Evolutionary conservation across 1,140 invertebrate genomes (phyloP).

Genomic region (Lepidurus packardi): DNA sequence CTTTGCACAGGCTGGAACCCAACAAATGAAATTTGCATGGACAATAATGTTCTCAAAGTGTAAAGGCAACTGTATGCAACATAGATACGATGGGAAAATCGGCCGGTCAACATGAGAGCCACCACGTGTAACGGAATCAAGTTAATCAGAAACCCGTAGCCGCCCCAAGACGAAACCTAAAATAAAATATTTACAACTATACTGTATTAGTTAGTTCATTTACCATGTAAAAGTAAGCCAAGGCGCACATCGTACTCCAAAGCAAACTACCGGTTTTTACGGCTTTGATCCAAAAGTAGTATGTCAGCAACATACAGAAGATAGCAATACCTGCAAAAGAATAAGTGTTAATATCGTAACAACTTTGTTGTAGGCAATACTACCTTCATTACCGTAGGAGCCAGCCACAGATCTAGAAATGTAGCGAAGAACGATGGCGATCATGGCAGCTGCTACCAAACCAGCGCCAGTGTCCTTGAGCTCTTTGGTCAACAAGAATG

Average conservation of each 20-base stretch:
- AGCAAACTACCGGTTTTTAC: slow-evolving; percentile 92
- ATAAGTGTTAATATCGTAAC: not conserved
- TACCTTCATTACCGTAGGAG: slow-evolving; percentile 95
- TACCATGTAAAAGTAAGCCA: slow-evolving; percentile 98
- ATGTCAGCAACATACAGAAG: slow-evolving; percentile 96
- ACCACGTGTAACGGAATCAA: slow-evolving; percentile 93
- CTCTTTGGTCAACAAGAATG: slow-evolving; percentile 92
- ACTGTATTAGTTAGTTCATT: slow-evolving; percentile 38
- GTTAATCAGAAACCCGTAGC: slow-evolving; percentile 97
- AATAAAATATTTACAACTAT: slow-evolving; percentile 38
- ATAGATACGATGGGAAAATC: slow-evolving; percentile 91
- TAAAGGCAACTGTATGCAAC: slow-evolving; percentile 91
- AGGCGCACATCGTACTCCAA: slow-evolving; percentile 79
- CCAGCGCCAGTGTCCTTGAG: slow-evolving; percentile 89
- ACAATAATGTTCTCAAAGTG: slow-evolving; percentile 87
- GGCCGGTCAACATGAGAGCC: slow-evolving; percentile 84
- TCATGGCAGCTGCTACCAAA: slow-evolving; percentile 87
- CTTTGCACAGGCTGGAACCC: slow-evolving; percentile 97
- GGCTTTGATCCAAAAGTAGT: slow-evolving; percentile 96
- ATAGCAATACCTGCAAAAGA: slow-evolving; percentile 70
- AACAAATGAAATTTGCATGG: slow-evolving; percentile 98
- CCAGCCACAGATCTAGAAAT: slow-evolving; percentile 95
- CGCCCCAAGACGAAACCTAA: slow-evolving; percentile 93
- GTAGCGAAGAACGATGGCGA: slow-evolving; percentile 94
- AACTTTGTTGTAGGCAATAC: not conserved